Evolutionary conservation across 92 coral and sea anemone genomes (phyloP).

Genomic region (Pocillopora meandrina): DNA sequence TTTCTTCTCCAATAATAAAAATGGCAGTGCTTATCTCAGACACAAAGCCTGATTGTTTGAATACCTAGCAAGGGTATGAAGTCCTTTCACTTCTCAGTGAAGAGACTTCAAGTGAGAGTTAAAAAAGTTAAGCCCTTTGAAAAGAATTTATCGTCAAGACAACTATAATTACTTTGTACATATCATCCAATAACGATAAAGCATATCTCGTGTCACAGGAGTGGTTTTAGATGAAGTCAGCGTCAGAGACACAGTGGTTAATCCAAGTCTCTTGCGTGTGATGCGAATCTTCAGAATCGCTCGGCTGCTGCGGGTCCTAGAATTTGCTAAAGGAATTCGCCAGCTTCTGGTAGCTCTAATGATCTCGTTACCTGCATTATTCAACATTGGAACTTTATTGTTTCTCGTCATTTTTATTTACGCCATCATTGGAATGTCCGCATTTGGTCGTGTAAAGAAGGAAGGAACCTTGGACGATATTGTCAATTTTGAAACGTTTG

Average conservation of each 20-base stretch:
- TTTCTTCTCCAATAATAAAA: neutral
- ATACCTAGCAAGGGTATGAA: neutral
- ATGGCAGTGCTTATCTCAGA: neutral
- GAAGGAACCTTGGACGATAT: conserved; percentile 83
- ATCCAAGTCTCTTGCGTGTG: conserved; percentile 89
- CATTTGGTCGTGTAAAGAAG: conserved; percentile 81
- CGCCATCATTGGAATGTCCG: conserved; percentile 93
- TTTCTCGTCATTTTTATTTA: conserved; percentile 87
- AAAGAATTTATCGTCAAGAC: neutral
- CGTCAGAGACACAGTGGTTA: conserved; percentile 60
- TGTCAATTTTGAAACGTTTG: conserved; percentile 89
- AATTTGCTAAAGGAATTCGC: conserved; percentile 93
- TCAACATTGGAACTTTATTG: conserved; percentile 90
- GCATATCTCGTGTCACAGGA: conserved; percentile 34
- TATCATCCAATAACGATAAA: neutral
- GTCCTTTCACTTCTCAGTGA: too few species aligned
- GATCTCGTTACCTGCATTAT: conserved; percentile 85
- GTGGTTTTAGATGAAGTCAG: conserved; percentile 65
- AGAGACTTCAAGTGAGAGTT: neutral
- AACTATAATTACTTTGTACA: neutral
- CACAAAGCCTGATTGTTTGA: neutral
- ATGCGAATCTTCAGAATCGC: conserved; percentile 91
- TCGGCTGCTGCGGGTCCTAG: conserved; percentile 81
- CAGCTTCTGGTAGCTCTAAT: conserved; percentile 87
- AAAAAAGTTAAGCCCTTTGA: neutral